These are phyloP conservation scores for Sipha flava DNA, from an alignment of 1,140 invertebrate genomes.

Conservation along the genomic window DNA sequence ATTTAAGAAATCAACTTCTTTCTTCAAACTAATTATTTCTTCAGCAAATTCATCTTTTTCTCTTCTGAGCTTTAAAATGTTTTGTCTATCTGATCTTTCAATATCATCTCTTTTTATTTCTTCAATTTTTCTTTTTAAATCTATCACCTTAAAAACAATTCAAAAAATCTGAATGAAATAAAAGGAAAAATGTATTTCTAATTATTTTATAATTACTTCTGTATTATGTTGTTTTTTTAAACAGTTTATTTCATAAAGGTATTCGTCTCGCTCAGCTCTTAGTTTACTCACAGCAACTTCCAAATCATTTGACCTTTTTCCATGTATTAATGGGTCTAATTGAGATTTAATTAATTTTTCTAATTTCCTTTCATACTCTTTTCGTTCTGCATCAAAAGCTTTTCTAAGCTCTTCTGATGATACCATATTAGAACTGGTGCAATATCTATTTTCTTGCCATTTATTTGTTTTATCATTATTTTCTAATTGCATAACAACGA, in stretches of 20 bases:
- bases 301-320: neutral
- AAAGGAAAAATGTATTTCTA: neutral
- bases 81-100: neutral
- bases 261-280: conserved; percentile 23
- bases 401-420: neutral
- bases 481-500: too few relatives aligned
- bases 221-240: conserved; percentile 11
- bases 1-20: conserved; percentile 17
- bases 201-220: neutral
- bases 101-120: neutral
- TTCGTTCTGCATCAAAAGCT: conserved; percentile 1
- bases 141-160: neutral
- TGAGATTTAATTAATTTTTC: neutral
- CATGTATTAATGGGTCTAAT: neutral
- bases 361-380: conserved; percentile 9
- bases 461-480: neutral
- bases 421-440: neutral
- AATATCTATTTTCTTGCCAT: neutral
- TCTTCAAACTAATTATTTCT: conserved; percentile 15
- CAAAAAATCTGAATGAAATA: neutral
- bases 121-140: conserved; percentile 22
- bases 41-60: neutral
- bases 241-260: conserved; percentile 16
- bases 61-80: neutral
- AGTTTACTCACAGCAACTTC: conserved; percentile 22